Evolutionary conservation across 2,113 vertebrate species (phyloP).

Genomic region (Pseudolaguvia tuberculata): DNA sequence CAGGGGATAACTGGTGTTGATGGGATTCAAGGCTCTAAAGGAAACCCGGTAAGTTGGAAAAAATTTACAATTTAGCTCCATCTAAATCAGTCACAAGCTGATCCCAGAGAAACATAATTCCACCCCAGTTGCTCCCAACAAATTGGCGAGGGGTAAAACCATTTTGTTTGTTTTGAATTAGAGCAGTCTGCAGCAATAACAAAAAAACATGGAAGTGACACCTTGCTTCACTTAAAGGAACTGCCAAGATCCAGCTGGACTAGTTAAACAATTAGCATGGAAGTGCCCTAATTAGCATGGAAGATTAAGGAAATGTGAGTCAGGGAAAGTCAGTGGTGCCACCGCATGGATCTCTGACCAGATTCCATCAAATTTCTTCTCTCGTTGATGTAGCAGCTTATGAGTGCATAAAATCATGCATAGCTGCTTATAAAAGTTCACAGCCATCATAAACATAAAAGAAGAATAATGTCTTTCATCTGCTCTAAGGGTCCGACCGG

Average conservation of each 20-base stretch:
- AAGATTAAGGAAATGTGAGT: too few relatives aligned
- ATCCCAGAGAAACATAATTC: too few relatives aligned
- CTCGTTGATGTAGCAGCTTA: background rate
- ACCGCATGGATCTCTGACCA: background rate
- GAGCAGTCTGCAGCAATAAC: too few relatives aligned
- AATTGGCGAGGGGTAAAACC: too few relatives aligned
- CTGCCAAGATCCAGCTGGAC: too few relatives aligned
- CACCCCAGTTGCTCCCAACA: too few relatives aligned
- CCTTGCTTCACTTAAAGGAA: too few relatives aligned
- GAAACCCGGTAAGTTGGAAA: slow-evolving; percentile 72
- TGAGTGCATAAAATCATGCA: background rate
- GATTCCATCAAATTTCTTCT: background rate
- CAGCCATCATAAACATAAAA: background rate
- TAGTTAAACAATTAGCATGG: background rate
- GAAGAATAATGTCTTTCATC: background rate
- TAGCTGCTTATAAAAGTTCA: background rate
- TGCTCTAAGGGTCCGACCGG: slow-evolving; percentile 76
- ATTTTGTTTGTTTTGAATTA: too few relatives aligned
- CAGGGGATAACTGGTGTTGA: slow-evolving; percentile 79
- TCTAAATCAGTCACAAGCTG: too few relatives aligned
- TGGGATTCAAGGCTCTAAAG: slow-evolving; percentile 79
- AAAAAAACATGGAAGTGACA: too few relatives aligned
- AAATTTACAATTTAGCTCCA: too few relatives aligned
- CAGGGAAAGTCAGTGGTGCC: background rate
- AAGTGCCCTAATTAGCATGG: background rate